Base-by-base conservation (phyloP, 2,113 vertebrate genomes). In the Halcyon senegalensis region DNA sequence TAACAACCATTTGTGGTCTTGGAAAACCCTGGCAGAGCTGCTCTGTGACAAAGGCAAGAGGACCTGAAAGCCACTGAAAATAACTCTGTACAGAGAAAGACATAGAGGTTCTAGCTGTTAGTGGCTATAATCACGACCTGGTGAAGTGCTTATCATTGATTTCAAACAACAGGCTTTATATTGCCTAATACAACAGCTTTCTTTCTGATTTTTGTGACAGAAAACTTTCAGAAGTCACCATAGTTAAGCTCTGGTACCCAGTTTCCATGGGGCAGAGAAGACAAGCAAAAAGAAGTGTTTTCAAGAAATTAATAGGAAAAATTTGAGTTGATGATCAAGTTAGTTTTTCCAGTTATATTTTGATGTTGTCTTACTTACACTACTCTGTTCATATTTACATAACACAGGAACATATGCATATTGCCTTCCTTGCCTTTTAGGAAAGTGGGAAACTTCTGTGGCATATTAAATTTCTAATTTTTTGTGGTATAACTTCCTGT, bases 401-500 rank as follows among this genome's bases (percentile, higher is more conserved):
- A 48, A 7, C 58, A 55, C 3, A 70, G 58, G 21, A 44, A 24
- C 28, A 19, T 39, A 24, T 75, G 2, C 3, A 2, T 59, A 7
- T 25, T 80, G 46, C 13, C 35, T 56, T 43, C 51, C 18, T 15
- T 4, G 33, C 31, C 78, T 94, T 84, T 94, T 72, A 96, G 73
- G 78, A 24, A 78, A 73, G 24, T 74, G 1, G 5, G 8, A 10
- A 53, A 50, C 3, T 60, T 87, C 83, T 41, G 16, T 59, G 37
- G 48, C 23, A 43, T 68, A 66, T 59, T 62, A 55, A 84, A 74
- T 24, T 93, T 33, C 37, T 78, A 39, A 74, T 74, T 83, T 20
- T 69, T 85, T 35, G 31, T 72, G 6, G 28, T 91, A 70, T 84
- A 70, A 59, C 28, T 72, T 89, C 35, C 25, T 93, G 90, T 89